Base-by-base conservation (phyloP, 2,113 vertebrate genomes). In the Eudorcas thomsonii region DNA sequence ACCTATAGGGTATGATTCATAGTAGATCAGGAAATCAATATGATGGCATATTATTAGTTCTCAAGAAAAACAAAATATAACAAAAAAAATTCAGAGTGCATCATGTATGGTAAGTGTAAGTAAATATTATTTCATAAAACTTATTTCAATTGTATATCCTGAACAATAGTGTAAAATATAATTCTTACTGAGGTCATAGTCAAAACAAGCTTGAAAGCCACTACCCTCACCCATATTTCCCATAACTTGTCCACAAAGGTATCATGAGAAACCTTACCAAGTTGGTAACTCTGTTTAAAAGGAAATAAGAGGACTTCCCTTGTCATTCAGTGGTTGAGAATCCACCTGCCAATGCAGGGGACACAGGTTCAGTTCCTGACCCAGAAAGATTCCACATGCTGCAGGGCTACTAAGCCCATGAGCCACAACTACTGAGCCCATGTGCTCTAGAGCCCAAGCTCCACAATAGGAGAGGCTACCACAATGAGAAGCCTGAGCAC, bases 151-250 rank as follows among this genome's bases (percentile, higher is more conserved):
- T 90, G 19, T 67, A 45, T 28, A 43, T 57, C 14, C 48, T 77
- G 15, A 26, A 52, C 87, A 95, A 55, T 82, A 12, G 45, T 90
- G 6, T 94, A 88, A 98, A 96, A 55, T 89, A 62, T 26, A 94
- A 7, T 55, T 94, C 59, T 93, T 57, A 52, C 23, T n/a, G 50
- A 96, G 67, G 8, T 85, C 86, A 82, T 30, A 94, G 15, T 57
- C 64, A 92, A 94, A 97, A 94, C 30, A 96, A 71, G n/a, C 50
- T 88, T 93, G 67, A 97, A 96, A 94, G 4, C 23, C 74, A 67
- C 45, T 91, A 80, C 62, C 13, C 12, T 95, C 45, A 93, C 45
- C 8, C 23, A 28, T 84, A 92, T 78, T 77, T 82, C 55, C 30
- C 54, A 57, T 48, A 98, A n/a, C 14, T 87, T 81, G 94, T 55